Conservation (phyloP, 2,888 invertebrate species). For the Choreutis nemorana region DNA sequence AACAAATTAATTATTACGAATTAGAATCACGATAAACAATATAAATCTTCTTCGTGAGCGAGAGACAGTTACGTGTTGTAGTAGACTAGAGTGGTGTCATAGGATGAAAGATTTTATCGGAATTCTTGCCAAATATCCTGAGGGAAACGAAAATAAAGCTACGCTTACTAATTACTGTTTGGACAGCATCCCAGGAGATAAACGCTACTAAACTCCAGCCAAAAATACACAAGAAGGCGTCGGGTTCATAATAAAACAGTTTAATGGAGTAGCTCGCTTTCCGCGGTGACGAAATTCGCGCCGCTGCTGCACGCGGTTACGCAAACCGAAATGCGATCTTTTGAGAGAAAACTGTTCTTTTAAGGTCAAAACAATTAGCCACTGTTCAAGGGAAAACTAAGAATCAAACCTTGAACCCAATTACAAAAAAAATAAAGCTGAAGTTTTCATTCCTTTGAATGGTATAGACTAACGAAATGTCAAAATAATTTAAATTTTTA, state of each 20-base stretch:
- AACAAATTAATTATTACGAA: too few species aligned
- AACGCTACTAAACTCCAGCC: slow-evolving; percentile 63
- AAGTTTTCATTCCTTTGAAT: too few species aligned
- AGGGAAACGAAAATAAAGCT: slow-evolving; percentile 41
- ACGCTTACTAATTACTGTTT: slow-evolving; percentile 60
- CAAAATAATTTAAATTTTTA: too few species aligned
- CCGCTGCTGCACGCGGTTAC: slow-evolving; percentile 61
- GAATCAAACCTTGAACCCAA: too few species aligned
- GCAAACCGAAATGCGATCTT: slow-evolving; percentile 58
- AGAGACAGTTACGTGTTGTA: neutral
- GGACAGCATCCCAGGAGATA: slow-evolving; percentile 63
- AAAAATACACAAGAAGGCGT: slow-evolving; percentile 66
- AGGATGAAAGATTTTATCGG: slow-evolving; percentile 11
- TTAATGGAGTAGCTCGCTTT: slow-evolving; percentile 66
- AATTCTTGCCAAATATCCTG: slow-evolving; percentile 24
- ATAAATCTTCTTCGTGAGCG: too few species aligned
- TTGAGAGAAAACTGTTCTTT: slow-evolving; percentile 52
- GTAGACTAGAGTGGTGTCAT: slow-evolving; percentile 1
- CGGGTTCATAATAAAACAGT: slow-evolving; percentile 66
- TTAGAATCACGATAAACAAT: too few species aligned
- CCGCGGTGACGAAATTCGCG: slow-evolving; percentile 64
- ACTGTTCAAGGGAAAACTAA: too few species aligned
- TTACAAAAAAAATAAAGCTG: too few species aligned
- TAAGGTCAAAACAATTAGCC: slow-evolving; percentile 53
- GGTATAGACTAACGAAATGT: too few species aligned